Base-by-base conservation (phyloP, 2,797 vertebrate genomes). In the Okamejei kenojei region DNA sequence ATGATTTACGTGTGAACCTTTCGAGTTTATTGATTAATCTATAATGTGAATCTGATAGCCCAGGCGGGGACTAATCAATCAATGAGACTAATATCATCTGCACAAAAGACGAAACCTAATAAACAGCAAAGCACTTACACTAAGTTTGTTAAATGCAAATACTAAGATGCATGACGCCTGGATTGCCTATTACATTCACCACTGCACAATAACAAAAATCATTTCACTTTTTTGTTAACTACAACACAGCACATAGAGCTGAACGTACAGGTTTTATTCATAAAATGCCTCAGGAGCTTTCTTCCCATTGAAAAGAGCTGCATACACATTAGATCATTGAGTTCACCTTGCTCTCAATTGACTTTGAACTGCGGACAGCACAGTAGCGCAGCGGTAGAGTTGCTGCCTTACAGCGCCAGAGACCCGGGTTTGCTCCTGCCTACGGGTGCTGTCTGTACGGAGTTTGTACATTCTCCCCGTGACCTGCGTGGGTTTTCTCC, bases 1-100 rank as follows among this genome's bases (percentile, higher is more conserved):
- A 58, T 92, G 71, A 92, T 92, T 92, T 92, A 45, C 74, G 90
- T 76, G 58, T 74, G 71, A 74, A 35, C 38, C 90, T 74, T 92
- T 92, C 71, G 35, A 74, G 84, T 74, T 68, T n/a, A 92, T 92
- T 71, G 90, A 92, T 92, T 92, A 92, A 92, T 92, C 90, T 76
- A 92, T 92, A 92, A 92, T 74, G 90, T 92, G 71, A 29, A 74
- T 76, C 90, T 92, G 90, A 92, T 92, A 73, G 71, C 71, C 26
- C 45, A 45, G 71, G 90, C 65, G 54, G 23, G 10, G 38, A 23
- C 71, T 92, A 92, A 92, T 92, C 90, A 92, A 92, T 92, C 90
- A 92, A n/a, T 23, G 35, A 71, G 68, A 15, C 71, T 45, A 63
- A 71, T 92, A 54, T 38, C 90, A 45, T 92, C 35, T 73, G 65